Evolutionary conservation across 2,888 invertebrate genomes (phyloP).

Genomic region (Ophion ellenae): DNA sequence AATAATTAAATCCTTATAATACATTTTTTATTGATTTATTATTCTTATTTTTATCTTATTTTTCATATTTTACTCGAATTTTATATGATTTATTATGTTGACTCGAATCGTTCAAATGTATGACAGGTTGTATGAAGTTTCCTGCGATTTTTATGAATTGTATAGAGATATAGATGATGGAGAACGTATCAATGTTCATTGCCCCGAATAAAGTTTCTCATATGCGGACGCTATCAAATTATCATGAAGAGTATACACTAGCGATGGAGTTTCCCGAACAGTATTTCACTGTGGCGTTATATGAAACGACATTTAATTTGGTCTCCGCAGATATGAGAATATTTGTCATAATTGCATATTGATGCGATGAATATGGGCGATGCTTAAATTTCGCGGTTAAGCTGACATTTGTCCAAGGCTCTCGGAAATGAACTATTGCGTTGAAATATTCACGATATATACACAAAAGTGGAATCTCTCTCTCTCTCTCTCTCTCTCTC

Average conservation of each 20-base stretch:
- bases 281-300: conserved; percentile 13
- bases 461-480: conserved; percentile 37
- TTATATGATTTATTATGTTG: no score
- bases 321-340: conserved; percentile 6
- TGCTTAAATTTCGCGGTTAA: conserved; percentile 27
- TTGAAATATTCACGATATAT: conserved; percentile 49
- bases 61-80: no score
- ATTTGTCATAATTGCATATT: conserved; percentile 54
- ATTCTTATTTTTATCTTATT: no score
- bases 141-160: no score
- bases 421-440: conserved; percentile 51
- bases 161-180: no score
- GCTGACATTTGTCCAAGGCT: conserved; percentile 39
- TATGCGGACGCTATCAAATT: not conserved
- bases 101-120: no score
- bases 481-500: not conserved
- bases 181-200: not conserved
- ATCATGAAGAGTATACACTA: conserved; percentile 12
- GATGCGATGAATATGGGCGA: conserved; percentile 41
- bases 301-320: conserved; percentile 43
- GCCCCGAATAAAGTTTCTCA: not conserved
- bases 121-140: no score
- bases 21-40: no score
- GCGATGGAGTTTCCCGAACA: not conserved
- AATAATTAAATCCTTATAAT: no score